Evolutionary conservation across 2,888 invertebrate species (phyloP).

Genomic region (Minunthozetes semirufus): DNA sequence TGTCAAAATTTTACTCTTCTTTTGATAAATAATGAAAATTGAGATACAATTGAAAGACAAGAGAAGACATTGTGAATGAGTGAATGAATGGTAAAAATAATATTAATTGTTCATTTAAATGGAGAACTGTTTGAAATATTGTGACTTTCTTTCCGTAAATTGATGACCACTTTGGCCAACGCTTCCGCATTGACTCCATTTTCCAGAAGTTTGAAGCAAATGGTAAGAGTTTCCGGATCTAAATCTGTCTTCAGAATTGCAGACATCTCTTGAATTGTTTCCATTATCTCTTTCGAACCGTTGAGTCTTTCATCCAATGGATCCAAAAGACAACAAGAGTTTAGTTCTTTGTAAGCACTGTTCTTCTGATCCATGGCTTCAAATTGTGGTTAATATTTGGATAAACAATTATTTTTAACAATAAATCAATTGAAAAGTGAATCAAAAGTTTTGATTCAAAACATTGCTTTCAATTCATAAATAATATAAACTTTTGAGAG

Average conservation of each 20-base stretch:
- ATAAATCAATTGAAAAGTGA: too few species aligned
- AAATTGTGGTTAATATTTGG: neutral
- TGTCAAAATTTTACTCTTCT: neutral
- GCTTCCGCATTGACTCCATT: conserved; percentile 29
- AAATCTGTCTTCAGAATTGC: conserved; percentile 15
- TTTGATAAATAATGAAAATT: neutral
- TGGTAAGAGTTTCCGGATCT: conserved; percentile 22
- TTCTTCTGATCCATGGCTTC: neutral
- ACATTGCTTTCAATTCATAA: too few species aligned
- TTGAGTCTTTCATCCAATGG: conserved; percentile 8
- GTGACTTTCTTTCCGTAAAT: neutral
- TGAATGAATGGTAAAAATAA: neutral
- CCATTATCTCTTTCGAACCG: conserved; percentile 22
- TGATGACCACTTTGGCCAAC: conserved; percentile 26
- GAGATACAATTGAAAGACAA: too few species aligned
- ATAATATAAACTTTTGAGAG: too few species aligned
- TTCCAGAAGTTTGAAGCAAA: conserved; percentile 25
- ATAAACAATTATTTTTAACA: too few species aligned
- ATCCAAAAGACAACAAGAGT: neutral
- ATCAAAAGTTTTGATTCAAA: too few species aligned
- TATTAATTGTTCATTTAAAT: neutral
- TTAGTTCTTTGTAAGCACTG: neutral
- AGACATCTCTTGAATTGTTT: conserved; percentile 26
- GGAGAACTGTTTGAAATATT: neutral
- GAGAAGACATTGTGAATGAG: neutral